These are phyloP conservation scores for Lasioglossum baleicum DNA, from an alignment of 1,140 invertebrate species.

Conservation along the genomic window DNA sequence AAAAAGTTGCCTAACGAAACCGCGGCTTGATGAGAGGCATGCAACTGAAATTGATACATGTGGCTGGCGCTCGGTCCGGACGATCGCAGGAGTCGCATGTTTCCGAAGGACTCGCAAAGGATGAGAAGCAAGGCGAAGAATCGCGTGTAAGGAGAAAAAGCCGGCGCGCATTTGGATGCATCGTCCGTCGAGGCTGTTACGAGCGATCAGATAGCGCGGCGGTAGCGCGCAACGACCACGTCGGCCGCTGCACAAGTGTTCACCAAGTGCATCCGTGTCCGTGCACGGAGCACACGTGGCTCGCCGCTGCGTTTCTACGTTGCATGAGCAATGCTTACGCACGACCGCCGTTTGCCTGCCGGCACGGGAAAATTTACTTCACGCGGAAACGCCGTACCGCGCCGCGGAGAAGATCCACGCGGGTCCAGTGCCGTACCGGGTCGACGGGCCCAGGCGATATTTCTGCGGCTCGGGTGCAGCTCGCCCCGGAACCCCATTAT, in stretches of 20 bases:
- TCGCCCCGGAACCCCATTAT: slow-evolving; percentile 19
- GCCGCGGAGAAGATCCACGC: slow-evolving; percentile 46
- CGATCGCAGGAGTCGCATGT: not conserved
- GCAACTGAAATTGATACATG: not conserved
- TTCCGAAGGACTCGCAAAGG: not conserved
- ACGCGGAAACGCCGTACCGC: slow-evolving; percentile 62
- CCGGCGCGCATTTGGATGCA: slow-evolving; percentile 63
- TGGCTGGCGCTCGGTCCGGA: not conserved
- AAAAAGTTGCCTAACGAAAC: no score
- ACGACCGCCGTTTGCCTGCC: slow-evolving; percentile 18
- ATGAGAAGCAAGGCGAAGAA: not conserved
- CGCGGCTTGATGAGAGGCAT: no score
- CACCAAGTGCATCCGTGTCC: slow-evolving; percentile 1
- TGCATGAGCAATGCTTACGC: slow-evolving; percentile 8
- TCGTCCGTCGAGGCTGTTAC: slow-evolving; percentile 63
- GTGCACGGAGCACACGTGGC: not conserved
- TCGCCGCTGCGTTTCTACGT: not conserved
- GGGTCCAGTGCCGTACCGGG: slow-evolving; percentile 29
- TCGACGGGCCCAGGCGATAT: slow-evolving; percentile 33
- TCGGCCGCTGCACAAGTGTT: not conserved
- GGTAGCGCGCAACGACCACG: slow-evolving; percentile 43
- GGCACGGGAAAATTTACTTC: slow-evolving; percentile 39
- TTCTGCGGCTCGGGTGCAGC: slow-evolving; percentile 31
- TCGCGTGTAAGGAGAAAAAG: slow-evolving; percentile 27
- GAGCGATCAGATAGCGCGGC: slow-evolving; percentile 71